phyloP scores from a whole-genome alignment of 2,113 vertebrate genomes.

The Anguilla rostrata region DNA sequence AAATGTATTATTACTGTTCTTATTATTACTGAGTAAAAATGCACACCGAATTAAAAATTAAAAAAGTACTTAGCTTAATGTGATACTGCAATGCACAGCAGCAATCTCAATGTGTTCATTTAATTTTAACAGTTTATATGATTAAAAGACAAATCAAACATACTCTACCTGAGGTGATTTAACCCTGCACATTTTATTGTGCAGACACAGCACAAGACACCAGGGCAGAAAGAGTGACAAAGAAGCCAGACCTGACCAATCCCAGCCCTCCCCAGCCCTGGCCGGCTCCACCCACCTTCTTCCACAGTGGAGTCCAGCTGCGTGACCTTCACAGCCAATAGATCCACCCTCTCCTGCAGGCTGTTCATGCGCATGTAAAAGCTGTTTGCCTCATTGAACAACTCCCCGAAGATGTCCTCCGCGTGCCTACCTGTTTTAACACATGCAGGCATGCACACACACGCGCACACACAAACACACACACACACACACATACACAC shows the following conservation, averaged over 20 bases:
- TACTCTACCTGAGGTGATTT: too few relatives aligned
- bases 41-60: background rate
- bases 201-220: background rate
- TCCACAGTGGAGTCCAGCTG: conserved; percentile 87
- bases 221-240: background rate
- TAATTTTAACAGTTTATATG: background rate
- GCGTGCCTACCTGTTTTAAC: conserved; percentile 74
- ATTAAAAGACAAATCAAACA: background rate
- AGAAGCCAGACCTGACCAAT: background rate
- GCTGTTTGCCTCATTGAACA: conserved; percentile 82
- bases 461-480: background rate
- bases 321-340: conserved; percentile 83
- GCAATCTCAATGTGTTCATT: too few relatives aligned
- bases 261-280: background rate
- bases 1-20: too few relatives aligned
- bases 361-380: conserved; percentile 83
- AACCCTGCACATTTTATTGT: too few relatives aligned
- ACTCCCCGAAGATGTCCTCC: conserved; percentile 82
- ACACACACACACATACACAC: background rate
- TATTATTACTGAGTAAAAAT: background rate
- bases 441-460: conserved; percentile 2
- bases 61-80: background rate
- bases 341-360: conserved; percentile 83
- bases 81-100: background rate
- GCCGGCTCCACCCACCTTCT: conserved; percentile 69